These are phyloP conservation scores for Willowsia nigromaculata DNA, from an alignment of 2,888 invertebrate species.

Conservation along the genomic window DNA sequence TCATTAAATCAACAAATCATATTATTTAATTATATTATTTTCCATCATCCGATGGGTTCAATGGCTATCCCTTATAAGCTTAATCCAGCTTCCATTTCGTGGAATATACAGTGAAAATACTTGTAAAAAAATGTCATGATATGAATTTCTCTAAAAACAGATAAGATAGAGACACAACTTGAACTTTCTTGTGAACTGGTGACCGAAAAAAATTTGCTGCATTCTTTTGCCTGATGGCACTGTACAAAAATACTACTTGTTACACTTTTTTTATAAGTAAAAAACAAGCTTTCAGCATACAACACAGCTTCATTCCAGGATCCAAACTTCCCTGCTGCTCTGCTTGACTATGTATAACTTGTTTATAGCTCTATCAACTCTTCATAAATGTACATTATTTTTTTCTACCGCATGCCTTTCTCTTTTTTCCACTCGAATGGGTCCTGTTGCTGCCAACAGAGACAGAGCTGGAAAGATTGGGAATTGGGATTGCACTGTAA, in stretches of 20 bases:
- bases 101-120: too few species aligned
- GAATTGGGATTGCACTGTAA: not conserved
- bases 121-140: too few species aligned
- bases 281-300: not conserved
- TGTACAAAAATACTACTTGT: slow-evolving; percentile 28
- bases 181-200: not conserved
- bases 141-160: not conserved
- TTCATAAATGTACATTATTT: not conserved
- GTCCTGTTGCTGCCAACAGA: slow-evolving; percentile 33
- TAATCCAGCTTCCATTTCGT: too few species aligned
- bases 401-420: not conserved
- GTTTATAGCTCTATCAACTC: slow-evolving; percentile 1
- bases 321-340: not conserved
- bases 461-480: too few species aligned
- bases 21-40: too few species aligned
- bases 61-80: too few species aligned
- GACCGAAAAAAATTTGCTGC: slow-evolving; percentile 11
- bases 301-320: not conserved
- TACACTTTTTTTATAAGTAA: not conserved
- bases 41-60: too few species aligned
- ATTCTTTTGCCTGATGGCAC: slow-evolving; percentile 23
- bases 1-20: too few species aligned
- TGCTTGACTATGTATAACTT: not conserved
- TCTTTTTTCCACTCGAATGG: slow-evolving; percentile 1
- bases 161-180: not conserved